phyloP scores from a whole-genome alignment of 2,797 vertebrate genomes.

The Siniperca undulata region DNA sequence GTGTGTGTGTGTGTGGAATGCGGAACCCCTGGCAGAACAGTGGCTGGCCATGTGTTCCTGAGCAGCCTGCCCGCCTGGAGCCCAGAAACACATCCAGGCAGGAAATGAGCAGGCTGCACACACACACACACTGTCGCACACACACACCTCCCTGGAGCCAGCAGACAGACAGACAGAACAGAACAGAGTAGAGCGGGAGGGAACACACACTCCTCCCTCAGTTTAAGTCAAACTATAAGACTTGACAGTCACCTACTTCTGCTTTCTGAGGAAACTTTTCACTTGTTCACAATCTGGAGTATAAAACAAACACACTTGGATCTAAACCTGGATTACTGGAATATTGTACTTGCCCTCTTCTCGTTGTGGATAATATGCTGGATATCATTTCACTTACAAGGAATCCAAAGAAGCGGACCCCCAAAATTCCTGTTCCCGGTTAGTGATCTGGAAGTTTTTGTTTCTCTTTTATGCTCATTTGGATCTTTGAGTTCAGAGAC shows the following conservation, averaged over 20 bases:
- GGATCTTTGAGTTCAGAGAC: neutral
- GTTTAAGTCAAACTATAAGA: conserved; percentile 54
- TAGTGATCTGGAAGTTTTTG: conserved; percentile 39
- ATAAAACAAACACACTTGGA: conserved; percentile 38
- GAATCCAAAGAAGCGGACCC: conserved; percentile 57
- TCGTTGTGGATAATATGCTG: conserved; percentile 75
- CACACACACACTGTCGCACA: conserved; percentile 42
- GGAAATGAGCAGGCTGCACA: conserved; percentile 79
- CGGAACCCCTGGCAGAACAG: conserved; percentile 77
- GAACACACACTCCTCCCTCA: conserved; percentile 65
- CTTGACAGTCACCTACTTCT: conserved; percentile 55
- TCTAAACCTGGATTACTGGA: conserved; percentile 56
- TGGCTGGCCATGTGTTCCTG: conserved; percentile 79
- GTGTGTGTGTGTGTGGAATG: conserved; percentile 62
- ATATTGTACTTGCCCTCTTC: neutral
- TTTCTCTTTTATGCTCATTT: neutral
- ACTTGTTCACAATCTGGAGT: conserved; percentile 33
- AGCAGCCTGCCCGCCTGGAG: conserved; percentile 64
- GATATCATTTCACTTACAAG: conserved; percentile 57
- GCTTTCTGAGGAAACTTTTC: conserved; percentile 52
- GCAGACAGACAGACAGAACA: conserved; percentile 52
- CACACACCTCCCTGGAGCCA: conserved; percentile 57
- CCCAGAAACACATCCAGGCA: conserved; percentile 75
- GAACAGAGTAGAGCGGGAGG: conserved; percentile 55
- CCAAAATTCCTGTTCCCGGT: conserved; percentile 58